phyloP scores from a whole-genome alignment of 53 echinoderm and acorn worm genomes.

The Crossaster papposus region DNA sequence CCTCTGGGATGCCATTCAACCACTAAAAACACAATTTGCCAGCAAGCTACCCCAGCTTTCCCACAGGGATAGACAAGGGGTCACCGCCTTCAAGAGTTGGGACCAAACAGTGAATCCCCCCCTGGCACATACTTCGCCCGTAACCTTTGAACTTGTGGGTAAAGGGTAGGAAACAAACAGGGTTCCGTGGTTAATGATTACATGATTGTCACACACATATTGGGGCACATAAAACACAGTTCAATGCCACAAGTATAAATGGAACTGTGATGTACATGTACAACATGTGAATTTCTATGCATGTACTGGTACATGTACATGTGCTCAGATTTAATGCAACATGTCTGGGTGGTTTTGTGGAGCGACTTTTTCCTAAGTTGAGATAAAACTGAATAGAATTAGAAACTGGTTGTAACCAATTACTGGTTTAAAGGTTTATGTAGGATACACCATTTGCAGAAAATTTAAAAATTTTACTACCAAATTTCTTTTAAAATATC shows the following conservation, averaged over 20 bases:
- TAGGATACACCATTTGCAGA: too few relatives aligned
- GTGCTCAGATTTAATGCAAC: too few relatives aligned
- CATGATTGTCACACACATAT: slow-evolving; percentile 41
- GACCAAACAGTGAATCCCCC: slow-evolving; percentile 36
- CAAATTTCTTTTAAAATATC: too few relatives aligned
- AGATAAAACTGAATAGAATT: too few relatives aligned
- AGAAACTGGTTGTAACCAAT: too few relatives aligned
- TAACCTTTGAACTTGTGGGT: slow-evolving; percentile 57
- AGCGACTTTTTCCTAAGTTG: too few relatives aligned
- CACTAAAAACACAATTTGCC: slow-evolving; percentile 58
- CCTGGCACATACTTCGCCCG: slow-evolving; percentile 34
- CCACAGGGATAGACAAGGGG: slow-evolving; percentile 62
- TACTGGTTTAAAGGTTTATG: too few relatives aligned
- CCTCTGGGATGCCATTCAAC: slow-evolving; percentile 60
- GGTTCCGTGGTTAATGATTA: slow-evolving; percentile 53
- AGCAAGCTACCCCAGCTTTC: slow-evolving; percentile 50
- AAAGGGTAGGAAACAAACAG: slow-evolving; percentile 57
- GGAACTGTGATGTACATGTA: neutral
- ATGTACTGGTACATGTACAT: neutral
- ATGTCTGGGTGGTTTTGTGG: too few relatives aligned
- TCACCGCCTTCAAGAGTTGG: slow-evolving; percentile 37
- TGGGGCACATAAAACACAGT: slow-evolving; percentile 28
- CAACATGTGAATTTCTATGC: neutral
- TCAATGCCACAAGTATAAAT: neutral
- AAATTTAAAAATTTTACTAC: too few relatives aligned